Conservation (phyloP, 2,888 invertebrate species). For the Diaprepes abbreviatus region DNA sequence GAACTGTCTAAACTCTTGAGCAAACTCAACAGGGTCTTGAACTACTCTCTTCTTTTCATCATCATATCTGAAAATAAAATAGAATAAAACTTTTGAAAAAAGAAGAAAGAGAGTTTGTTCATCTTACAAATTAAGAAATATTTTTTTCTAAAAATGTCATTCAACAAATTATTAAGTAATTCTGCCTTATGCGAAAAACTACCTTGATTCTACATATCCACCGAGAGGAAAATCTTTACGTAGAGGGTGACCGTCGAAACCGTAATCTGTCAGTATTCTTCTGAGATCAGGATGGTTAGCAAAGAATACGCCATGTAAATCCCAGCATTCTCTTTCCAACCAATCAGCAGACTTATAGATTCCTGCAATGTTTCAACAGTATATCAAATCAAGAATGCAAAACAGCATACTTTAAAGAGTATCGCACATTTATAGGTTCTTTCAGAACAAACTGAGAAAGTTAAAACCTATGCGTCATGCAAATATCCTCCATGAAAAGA, state of each 20-base stretch:
- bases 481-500: too few species aligned
- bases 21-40: conserved; percentile 93
- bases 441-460: too few species aligned
- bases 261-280: conserved; percentile 97
- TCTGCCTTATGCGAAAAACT: neutral
- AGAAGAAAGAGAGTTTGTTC: too few species aligned
- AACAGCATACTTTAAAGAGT: too few species aligned
- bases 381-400: too few species aligned
- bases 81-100: too few species aligned
- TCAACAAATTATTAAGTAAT: too few species aligned
- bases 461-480: too few species aligned
- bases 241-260: conserved; percentile 98
- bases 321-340: conserved; percentile 96
- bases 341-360: conserved; percentile 91
- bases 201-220: conserved; percentile 89
- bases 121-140: too few species aligned
- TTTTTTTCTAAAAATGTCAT: too few species aligned
- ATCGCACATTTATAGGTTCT: too few species aligned
- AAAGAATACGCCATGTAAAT: conserved; percentile 99
- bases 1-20: conserved; percentile 98
- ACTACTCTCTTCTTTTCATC: conserved; percentile 97
- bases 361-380: too few species aligned
- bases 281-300: conserved; percentile 97
- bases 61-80: conserved; percentile 90
- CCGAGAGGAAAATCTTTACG: conserved; percentile 97